Percentiles rank a stretch among this genome's conserved stretches.
These are phyloP conservation scores for Physocephala rufipes DNA, from an alignment of 2,888 invertebrate species.

Conservation along the genomic window DNA sequence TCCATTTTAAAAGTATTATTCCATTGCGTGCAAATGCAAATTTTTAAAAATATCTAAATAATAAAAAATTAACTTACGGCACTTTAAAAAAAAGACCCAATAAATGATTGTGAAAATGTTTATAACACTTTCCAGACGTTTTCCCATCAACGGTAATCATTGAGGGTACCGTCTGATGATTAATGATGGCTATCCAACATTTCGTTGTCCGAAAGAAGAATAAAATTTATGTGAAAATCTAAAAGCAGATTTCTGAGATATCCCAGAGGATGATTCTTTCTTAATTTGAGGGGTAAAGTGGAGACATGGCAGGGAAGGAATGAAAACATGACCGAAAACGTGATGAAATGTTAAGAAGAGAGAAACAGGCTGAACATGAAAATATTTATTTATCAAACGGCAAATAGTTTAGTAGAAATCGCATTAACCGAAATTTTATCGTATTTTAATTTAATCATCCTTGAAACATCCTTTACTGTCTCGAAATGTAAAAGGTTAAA, in stretches of 20 bases:
- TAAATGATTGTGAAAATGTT: constrained; percentile 36
- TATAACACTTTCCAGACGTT: constrained; percentile 58
- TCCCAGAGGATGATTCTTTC: constrained; percentile 33
- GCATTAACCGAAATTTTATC: constrained; percentile 13
- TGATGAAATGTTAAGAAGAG: constrained; percentile 53
- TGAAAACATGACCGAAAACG: constrained; percentile 52
- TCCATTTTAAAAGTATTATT: too few species aligned
- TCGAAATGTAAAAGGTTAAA: too few species aligned
- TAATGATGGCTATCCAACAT: constrained; percentile 52
- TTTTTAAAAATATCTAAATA: not conserved
- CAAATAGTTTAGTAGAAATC: not conserved
- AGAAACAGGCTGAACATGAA: constrained; percentile 63
- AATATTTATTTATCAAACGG: constrained; percentile 61
- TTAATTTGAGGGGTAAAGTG: constrained; percentile 2
- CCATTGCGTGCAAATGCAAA: too few species aligned
- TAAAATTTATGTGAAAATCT: constrained; percentile 3
- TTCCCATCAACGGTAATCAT: constrained; percentile 51
- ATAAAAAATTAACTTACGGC: not conserved
- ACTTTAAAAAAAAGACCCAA: not conserved
- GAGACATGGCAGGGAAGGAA: constrained; percentile 46
- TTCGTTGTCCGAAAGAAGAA: constrained; percentile 30
- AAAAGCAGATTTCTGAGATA: not conserved
- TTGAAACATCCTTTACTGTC: constrained; percentile 46
- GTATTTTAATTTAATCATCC: constrained; percentile 45
- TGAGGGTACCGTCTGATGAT: constrained; percentile 49